Evolutionary conservation across 2,888 invertebrate species (phyloP), one percentile per base, ranked within the genome.

Genomic region (Drosophila atroscutellata): DNA sequence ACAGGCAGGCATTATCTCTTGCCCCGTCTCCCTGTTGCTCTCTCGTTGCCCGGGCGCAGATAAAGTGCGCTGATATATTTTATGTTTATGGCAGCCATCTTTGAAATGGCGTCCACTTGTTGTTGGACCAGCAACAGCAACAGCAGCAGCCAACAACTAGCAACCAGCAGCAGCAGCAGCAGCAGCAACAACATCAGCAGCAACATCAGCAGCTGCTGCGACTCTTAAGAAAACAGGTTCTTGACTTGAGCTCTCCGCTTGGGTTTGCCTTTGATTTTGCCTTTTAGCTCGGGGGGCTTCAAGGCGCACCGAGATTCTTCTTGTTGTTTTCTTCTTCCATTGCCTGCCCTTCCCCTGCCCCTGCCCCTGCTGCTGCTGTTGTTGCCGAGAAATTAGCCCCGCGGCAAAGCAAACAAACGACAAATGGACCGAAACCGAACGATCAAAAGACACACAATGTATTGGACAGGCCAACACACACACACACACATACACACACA

Each of bases 371-470:
- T 39, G n/a, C 52, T 72, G 66, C 39, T 58, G 50, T 50, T 47
- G 60, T 52, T 55, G 60, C 75, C 66, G 72, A 60, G 77, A 89
- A 90, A 89, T 86, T 86, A 86, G 90, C 87, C 90, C 80, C 77
- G 90, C 89, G 86, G 86, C 90, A 84, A 86, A 89, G 86, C 86
- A 87, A 87, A 87, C 86, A 87, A 89, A 87, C 86, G 86, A 87
- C 86, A 87, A 87, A 87, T 87, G 86, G 89, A 89, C 90, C 90
- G 88, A 87, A 82, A 89, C 90, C 80, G 82, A 87, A 77, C 89
- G 89, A 89, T 90, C 87, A 90, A 89, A 90, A 89, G 90, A 86
- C 89, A 77, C 77, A 83, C 76, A 86, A 81, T 70, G 55, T 86
- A 78, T 80, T 57, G 83, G 85, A 76, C 84, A 75, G 69, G 60